Evolutionary conservation across 1,140 invertebrate genomes (phyloP).

Genomic region (Apis dorsata): DNA sequence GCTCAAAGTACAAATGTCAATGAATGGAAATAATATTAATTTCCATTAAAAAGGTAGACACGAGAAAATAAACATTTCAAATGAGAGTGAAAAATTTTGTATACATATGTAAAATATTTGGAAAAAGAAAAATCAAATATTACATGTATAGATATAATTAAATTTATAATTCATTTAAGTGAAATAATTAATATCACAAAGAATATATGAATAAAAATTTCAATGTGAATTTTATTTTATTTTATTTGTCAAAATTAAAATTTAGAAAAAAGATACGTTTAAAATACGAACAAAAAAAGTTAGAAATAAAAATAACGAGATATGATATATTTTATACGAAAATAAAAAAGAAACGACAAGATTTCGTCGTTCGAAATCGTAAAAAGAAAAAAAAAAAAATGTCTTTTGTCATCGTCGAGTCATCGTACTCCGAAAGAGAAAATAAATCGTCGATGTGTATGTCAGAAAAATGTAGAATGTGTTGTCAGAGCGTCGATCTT

Average conservation of each 20-base stretch:
- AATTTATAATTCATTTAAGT: too few species aligned
- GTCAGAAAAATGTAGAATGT: conserved; percentile 41
- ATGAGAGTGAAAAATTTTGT: too few species aligned
- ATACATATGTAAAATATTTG: background rate
- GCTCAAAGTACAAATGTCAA: background rate
- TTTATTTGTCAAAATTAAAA: too few species aligned
- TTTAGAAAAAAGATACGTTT: too few species aligned
- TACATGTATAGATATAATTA: too few species aligned
- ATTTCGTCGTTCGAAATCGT: background rate
- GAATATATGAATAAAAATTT: background rate
- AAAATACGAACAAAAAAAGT: too few species aligned
- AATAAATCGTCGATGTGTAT: conserved; percentile 21
- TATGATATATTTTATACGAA: background rate
- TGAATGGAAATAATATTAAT: background rate
- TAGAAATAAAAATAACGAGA: too few species aligned
- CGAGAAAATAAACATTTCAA: too few species aligned
- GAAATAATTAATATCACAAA: background rate
- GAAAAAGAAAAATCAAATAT: too few species aligned
- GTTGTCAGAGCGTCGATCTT: conserved; percentile 48
- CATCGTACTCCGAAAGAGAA: conserved; percentile 3
- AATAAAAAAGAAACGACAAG: background rate
- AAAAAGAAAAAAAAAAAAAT: background rate
- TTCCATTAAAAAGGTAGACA: background rate
- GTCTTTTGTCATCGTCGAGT: background rate
- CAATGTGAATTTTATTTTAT: too few species aligned